These are phyloP conservation scores for Rhyacophila brunnea DNA, from an alignment of 1,140 invertebrate genomes.

Conservation along the genomic window DNA sequence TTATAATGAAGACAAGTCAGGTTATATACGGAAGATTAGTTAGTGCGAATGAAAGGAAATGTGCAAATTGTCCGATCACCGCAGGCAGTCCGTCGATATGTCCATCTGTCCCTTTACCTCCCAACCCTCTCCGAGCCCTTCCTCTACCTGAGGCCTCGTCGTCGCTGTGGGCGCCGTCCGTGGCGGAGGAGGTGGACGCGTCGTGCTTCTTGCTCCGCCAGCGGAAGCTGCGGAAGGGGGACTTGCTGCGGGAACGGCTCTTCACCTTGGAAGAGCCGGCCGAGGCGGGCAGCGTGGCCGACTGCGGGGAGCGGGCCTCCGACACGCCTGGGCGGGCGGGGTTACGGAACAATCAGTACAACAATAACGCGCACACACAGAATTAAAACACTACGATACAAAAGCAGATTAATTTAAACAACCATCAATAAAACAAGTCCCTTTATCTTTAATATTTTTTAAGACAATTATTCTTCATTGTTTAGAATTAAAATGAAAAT, in stretches of 20 bases:
- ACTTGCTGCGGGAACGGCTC: conserved; percentile 82
- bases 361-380: conserved; percentile 31
- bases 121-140: too few relatives aligned
- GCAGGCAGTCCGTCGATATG: too few relatives aligned
- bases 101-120: too few relatives aligned
- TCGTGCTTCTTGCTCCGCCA: conserved; percentile 70
- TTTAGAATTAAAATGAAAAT: too few relatives aligned
- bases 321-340: conserved; percentile 40
- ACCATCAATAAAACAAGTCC: too few relatives aligned
- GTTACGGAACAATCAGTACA: conserved; percentile 40
- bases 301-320: conserved; percentile 43
- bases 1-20: too few relatives aligned
- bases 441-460: too few relatives aligned
- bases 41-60: too few relatives aligned
- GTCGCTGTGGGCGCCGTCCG: conserved; percentile 69
- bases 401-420: too few relatives aligned
- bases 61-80: too few relatives aligned
- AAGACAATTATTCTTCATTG: too few relatives aligned
- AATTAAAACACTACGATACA: conserved; percentile 3
- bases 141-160: conserved; percentile 63
- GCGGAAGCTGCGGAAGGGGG: conserved; percentile 86
- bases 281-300: conserved; percentile 44
- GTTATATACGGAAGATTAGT: too few relatives aligned
- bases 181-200: conserved; percentile 40
- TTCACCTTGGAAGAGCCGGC: conserved; percentile 59